These are phyloP conservation scores for Salmo trutta DNA, from an alignment of 2,797 vertebrate genomes.

Conservation along the genomic window DNA sequence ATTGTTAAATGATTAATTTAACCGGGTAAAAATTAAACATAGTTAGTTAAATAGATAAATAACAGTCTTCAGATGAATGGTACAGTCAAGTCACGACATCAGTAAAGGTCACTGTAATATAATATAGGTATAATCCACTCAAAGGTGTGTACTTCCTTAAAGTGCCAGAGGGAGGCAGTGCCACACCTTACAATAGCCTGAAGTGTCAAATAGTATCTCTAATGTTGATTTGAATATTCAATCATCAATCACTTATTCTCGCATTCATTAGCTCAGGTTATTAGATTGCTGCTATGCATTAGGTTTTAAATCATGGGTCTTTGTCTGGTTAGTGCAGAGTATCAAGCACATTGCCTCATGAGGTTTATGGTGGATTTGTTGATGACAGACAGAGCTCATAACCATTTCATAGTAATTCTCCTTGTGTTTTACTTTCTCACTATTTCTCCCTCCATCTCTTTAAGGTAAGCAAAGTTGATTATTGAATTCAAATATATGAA, in stretches of 20 bases:
- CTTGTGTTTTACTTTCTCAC: constrained; percentile 9
- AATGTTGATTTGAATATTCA: constrained; percentile 2
- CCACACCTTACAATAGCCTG: constrained; percentile 44
- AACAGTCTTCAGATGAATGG: no score
- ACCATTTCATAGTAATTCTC: not conserved
- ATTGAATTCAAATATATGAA: no score
- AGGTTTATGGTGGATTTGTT: not conserved
- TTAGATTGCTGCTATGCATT: not conserved
- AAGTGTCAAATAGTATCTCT: not conserved
- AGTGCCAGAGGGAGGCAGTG: constrained; percentile 76
- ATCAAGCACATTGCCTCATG: not conserved
- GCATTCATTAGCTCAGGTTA: not conserved
- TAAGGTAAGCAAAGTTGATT: no score
- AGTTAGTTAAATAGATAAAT: no score
- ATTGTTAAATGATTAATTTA: no score
- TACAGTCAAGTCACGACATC: no score
- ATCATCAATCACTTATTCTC: constrained; percentile 34
- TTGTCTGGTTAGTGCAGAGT: not conserved
- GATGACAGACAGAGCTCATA: not conserved
- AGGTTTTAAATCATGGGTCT: not conserved
- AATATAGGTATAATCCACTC: not conserved
- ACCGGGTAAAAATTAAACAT: no score
- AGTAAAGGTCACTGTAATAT: not conserved
- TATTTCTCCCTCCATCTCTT: not conserved
- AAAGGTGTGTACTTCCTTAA: constrained; percentile 44